These are phyloP conservation scores for Symphodus melops DNA, from an alignment of 2,113 vertebrate species.

Conservation along the genomic window DNA sequence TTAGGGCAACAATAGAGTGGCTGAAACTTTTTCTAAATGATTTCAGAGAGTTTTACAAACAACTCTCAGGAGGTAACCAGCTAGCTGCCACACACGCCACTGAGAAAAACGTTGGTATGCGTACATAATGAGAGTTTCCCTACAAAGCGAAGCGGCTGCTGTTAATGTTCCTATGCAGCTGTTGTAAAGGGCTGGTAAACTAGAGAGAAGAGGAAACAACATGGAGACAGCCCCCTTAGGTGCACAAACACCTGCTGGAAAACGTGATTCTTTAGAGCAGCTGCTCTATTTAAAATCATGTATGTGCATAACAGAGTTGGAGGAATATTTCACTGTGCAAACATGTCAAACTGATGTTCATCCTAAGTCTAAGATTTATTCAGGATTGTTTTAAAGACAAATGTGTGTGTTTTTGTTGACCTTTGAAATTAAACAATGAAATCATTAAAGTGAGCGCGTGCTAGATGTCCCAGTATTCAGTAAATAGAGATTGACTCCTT, in stretches of 20 bases:
- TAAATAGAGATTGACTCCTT: not conserved
- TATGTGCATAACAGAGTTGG: constrained; percentile 22
- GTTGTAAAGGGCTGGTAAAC: constrained; percentile 66
- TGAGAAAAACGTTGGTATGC: constrained; percentile 8
- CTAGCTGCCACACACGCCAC: constrained; percentile 28
- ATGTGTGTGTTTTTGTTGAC: not conserved
- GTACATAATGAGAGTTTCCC: constrained; percentile 32
- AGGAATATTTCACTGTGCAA: not conserved
- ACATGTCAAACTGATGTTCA: not conserved
- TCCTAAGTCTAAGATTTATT: not conserved
- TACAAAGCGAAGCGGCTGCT: constrained; percentile 48
- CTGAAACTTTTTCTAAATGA: not conserved
- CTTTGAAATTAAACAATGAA: not conserved
- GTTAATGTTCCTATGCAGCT: constrained; percentile 63
- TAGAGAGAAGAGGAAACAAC: constrained; percentile 56
- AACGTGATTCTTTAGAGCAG: constrained; percentile 65
- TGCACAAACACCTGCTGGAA: constrained; percentile 74
- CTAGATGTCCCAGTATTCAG: not conserved
- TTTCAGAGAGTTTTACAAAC: not conserved
- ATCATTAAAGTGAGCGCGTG: not conserved
- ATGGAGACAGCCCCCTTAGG: constrained; percentile 60
- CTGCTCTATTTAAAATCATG: constrained; percentile 56
- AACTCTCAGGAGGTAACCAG: constrained; percentile 10
- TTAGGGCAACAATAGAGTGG: not conserved
- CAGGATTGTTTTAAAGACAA: too few species aligned